Evolutionary conservation across 2,113 vertebrate species (phyloP).

Genomic region (Laticauda colubrina): DNA sequence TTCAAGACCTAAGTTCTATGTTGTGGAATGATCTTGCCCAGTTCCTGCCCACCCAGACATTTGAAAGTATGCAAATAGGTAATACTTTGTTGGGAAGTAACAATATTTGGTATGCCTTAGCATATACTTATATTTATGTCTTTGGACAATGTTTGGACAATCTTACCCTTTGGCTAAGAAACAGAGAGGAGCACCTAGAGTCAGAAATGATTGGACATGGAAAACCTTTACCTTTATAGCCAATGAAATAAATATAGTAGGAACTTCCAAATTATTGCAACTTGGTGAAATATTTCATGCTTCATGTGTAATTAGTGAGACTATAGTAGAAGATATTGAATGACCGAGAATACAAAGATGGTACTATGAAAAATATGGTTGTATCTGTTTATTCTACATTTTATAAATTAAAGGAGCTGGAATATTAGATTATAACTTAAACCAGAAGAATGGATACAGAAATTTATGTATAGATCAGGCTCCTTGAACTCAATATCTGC

Average conservation of each 20-base stretch:
- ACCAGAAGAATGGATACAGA: background rate
- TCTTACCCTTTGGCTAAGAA: too few species aligned
- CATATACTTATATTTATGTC: too few species aligned
- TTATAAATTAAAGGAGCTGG: background rate
- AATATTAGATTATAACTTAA: background rate
- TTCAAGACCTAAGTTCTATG: too few species aligned
- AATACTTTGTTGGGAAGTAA: too few species aligned
- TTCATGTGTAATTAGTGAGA: background rate
- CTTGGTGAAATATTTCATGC: background rate
- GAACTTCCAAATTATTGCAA: background rate
- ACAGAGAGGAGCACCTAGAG: too few species aligned
- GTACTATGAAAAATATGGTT: background rate
- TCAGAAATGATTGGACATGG: too few species aligned
- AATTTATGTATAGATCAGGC: background rate
- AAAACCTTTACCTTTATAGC: background rate
- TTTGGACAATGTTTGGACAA: too few species aligned
- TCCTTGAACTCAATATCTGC: background rate
- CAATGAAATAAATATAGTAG: background rate
- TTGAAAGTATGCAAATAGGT: too few species aligned
- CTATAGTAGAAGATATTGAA: background rate
- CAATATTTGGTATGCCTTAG: too few species aligned
- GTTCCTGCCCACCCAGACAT: too few species aligned
- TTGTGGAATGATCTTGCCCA: too few species aligned
- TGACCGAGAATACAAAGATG: background rate
- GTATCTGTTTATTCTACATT: background rate